Percentiles rank a stretch among this genome's conserved stretches.
These are phyloP conservation scores for Zaprionus camerounensis DNA, from an alignment of 1,140 invertebrate species.

Conservation along the genomic window DNA sequence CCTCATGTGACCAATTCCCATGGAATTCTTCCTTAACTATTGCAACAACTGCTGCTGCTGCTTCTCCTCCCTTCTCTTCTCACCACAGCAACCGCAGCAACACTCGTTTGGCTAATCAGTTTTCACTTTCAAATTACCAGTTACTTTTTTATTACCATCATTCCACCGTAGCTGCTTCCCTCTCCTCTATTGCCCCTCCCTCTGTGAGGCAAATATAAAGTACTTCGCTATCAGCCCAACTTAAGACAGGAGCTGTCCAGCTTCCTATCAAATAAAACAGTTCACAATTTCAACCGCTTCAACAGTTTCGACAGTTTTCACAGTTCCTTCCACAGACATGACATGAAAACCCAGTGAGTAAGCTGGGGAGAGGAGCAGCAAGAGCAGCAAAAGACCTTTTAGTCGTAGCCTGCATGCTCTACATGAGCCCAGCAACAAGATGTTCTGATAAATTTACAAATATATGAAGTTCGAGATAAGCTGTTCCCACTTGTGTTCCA, in stretches of 20 bases:
- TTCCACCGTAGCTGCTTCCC: not conserved
- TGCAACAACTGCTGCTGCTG: not conserved
- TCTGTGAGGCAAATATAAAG: not conserved
- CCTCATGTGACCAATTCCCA: constrained; percentile 20
- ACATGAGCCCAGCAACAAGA: not conserved
- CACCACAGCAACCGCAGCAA: not conserved
- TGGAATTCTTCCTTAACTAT: not conserved
- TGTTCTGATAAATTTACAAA: not conserved
- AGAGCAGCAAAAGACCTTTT: not conserved
- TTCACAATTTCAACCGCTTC: not conserved
- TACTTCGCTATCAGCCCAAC: not conserved
- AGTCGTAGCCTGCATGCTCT: not conserved
- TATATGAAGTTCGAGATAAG: not conserved
- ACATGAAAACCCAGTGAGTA: constrained; percentile 20
- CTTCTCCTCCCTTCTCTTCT: not conserved
- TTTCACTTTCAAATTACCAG: constrained; percentile 24
- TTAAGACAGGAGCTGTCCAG: constrained; percentile 16
- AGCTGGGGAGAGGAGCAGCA: not conserved
- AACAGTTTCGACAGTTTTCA: constrained; percentile 32
- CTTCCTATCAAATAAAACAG: constrained; percentile 36
- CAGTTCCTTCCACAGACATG: constrained; percentile 35
- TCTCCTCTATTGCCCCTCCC: not conserved
- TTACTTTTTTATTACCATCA: not conserved
- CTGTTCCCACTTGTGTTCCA: not conserved
- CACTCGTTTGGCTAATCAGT: constrained; percentile 30